Base-by-base conservation (phyloP, 2,797 vertebrate species). In the Peromyscus attwateri region DNA sequence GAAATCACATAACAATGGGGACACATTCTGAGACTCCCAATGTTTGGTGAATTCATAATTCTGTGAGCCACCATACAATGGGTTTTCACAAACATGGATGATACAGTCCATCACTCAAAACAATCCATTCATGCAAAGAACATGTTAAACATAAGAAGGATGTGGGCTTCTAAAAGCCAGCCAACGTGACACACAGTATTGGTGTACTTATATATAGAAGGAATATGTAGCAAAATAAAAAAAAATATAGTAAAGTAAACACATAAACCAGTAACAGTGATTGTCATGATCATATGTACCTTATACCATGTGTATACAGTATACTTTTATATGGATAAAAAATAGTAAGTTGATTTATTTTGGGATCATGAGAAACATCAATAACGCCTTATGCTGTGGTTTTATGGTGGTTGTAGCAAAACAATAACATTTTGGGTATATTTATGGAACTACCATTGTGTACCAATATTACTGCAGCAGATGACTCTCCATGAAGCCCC, bases 401-500 rank as follows among this genome's bases (percentile, higher is more conserved):
- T 73, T 64, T 71, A 52, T 73, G 21, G 6, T 40, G 29, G 6
- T 6, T 55, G 55, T 64, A 25, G 13, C 0, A 29, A 27, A 17
- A 6, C 2, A 16, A 25, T 29, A 79, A 84, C 34, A 25, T 64
- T 52, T n/a, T 16, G 66, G n/a, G 19, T 64, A 3, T 19, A 34
- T 82, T 64, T 46, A 23, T n/a, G 21, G 6, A 25, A 43, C 12
- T 46, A n/a, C 4, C 37, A 11, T 25, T 64, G n/a, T 17, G 1
- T 14, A 17, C 14, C 11, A 2, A 55, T 31, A 16, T 23, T 11
- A 13, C 11, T 8, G 6, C 1, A 71, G 23, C 6, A 16, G 1
- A 7, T 66, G 13, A 27, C 0, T 89, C 31, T 29, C 14, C 9
- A 6, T 21, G 31, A 60, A 11, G 34, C 5, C 19, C 29, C 34